Evolutionary conservation across 2,113 vertebrate species (phyloP), one percentile per base, ranked within the genome.

Genomic region (Rhea americana): DNA sequence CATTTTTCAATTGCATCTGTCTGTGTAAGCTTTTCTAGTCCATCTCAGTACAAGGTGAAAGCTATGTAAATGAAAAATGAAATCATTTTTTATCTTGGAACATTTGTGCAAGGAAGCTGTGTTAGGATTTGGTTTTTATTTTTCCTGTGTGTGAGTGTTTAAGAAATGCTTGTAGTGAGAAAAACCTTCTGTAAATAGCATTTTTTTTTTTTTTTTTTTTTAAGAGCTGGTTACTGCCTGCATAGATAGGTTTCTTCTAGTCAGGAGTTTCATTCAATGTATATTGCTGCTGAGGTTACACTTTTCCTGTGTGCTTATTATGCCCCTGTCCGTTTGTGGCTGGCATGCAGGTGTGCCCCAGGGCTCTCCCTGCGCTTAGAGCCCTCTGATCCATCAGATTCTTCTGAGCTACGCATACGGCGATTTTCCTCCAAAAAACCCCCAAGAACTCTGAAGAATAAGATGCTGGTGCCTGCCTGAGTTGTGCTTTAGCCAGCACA

Each of bases 131-230:
- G 82, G n/a, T 70, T 59, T 35, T 53, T 51, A 28, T 13, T 43
- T 93, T 66, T 17, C 74, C 22, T 2, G 28, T 2, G 2, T 20
- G 16, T 14, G 9, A 75, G 26, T 37, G 5, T 84, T 88, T 78
- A 71, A 41, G 37, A 50, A 66, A 8, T 55, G 22, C 51, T 90
- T 51, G 41, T 47, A 21, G 22, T 61, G 19, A 61, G 53, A 39
- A 86, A 66, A 55, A 4, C 26, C 13, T 45, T 80, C 25, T 13
- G 8, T 65, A 5, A 19, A 0, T 14, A 51, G 9, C 43, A 11
- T 35, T 13, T 80, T 91, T 91, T 80, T 22, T 51, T 35, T 43
- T 43, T 80, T 91, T 91, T 80, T 22, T 51, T 35, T 43, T 43
- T 43, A 11, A 26, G 28, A 32, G 19, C 17, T 83, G 75, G 11